These are phyloP conservation scores for Scaptomyza caliginosa DNA, from an alignment of 2,888 invertebrate species.

Conservation along the genomic window DNA sequence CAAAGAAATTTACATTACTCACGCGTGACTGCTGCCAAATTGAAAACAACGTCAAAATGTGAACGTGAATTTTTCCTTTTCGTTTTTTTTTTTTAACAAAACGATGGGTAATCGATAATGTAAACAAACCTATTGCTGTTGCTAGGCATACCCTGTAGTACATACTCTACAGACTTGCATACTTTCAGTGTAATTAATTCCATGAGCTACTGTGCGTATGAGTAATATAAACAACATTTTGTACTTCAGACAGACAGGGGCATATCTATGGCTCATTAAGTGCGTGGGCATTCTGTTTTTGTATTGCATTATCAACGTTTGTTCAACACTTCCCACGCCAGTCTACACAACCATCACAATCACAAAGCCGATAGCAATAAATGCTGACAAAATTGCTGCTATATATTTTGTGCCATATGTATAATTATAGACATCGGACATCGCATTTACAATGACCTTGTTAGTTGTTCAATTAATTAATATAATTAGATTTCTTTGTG, in stretches of 20 bases:
- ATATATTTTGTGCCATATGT: conserved; percentile 2
- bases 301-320: conserved; percentile 2
- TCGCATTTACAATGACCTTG: conserved; percentile 6
- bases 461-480: conserved; percentile 31
- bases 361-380: conserved; percentile 3
- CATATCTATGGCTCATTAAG: neutral
- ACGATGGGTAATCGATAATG: conserved; percentile 58
- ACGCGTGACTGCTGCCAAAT: conserved; percentile 60
- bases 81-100: too few relatives aligned
- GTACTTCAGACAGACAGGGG: neutral
- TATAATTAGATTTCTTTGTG: conserved; percentile 18
- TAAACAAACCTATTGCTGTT: neutral
- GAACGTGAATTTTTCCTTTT: conserved; percentile 32
- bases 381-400: conserved; percentile 6
- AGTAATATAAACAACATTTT: conserved; percentile 33
- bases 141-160: neutral
- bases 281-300: conserved; percentile 1
- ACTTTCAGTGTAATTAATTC: too few relatives aligned
- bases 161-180: too few relatives aligned
- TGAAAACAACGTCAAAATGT: conserved; percentile 30
- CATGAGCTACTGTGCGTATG: conserved; percentile 62
- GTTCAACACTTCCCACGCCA: conserved; percentile 5
- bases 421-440: conserved; percentile 26
- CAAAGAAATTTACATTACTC: conserved; percentile 63
- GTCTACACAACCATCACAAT: too few relatives aligned